Evolutionary conservation across 1,140 invertebrate genomes (phyloP).

Genomic region (Cydia amplana): DNA sequence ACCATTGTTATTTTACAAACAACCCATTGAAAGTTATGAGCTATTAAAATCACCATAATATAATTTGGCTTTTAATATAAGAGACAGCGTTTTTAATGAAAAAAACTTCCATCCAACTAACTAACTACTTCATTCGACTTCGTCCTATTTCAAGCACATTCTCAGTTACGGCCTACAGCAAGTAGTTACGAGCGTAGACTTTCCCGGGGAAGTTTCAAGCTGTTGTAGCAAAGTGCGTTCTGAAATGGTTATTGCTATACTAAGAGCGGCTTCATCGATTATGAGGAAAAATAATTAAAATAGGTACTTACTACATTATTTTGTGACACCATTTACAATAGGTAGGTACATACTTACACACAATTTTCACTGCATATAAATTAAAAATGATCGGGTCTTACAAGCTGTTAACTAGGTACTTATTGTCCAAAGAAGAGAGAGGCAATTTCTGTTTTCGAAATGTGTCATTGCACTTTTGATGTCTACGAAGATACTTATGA

Average conservation of each 20-base stretch:
- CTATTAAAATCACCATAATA: background rate
- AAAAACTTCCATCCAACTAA: background rate
- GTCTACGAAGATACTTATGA: too few species aligned
- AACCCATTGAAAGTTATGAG: too few species aligned
- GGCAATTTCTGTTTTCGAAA: too few species aligned
- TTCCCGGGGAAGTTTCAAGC: slow-evolving; percentile 9
- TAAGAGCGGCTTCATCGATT: background rate
- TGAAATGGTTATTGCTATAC: slow-evolving; percentile 16
- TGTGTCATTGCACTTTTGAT: too few species aligned
- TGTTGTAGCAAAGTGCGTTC: slow-evolving; percentile 1
- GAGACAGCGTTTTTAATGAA: slow-evolving; percentile 5
- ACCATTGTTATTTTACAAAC: too few species aligned
- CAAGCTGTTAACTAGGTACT: too few species aligned
- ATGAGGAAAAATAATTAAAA: slow-evolving; percentile 44
- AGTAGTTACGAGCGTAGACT: background rate
- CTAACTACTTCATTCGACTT: background rate
- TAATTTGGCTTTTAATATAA: background rate
- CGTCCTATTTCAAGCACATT: slow-evolving; percentile 2
- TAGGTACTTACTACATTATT: too few species aligned
- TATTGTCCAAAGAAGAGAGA: too few species aligned
- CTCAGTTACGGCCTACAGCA: background rate
- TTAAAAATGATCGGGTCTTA: too few species aligned
- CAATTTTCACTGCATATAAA: too few species aligned
- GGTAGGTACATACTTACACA: too few species aligned
- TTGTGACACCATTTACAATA: too few species aligned